phyloP scores from a whole-genome alignment of 2,113 vertebrate genomes.

The Thermophis baileyi region DNA sequence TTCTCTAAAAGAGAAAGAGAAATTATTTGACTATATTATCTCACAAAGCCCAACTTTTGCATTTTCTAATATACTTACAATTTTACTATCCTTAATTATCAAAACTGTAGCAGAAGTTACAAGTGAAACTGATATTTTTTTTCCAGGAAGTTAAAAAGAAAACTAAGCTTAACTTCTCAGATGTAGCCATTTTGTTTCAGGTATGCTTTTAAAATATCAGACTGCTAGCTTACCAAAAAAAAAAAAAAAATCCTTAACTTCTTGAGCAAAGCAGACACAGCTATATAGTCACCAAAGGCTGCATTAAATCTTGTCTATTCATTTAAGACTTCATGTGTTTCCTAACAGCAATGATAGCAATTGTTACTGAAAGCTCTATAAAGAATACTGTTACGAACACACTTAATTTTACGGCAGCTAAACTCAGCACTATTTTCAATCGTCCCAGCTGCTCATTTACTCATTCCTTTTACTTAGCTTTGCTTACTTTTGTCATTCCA shows the following conservation, averaged over 20 bases:
- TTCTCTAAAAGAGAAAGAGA: not conserved
- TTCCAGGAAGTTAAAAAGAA: not conserved
- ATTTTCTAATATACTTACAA: not conserved
- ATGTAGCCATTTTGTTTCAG: constrained; percentile 14
- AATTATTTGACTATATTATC: not conserved
- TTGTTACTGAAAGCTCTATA: not conserved
- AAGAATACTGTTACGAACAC: not conserved
- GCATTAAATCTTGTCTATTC: constrained; percentile 2
- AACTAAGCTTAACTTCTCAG: constrained; percentile 4
- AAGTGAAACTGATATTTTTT: not conserved
- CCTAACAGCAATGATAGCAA: not conserved
- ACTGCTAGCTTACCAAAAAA: constrained; percentile 42
- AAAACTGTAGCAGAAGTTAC: not conserved
- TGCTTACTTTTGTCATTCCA: not conserved
- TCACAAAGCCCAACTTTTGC: not conserved
- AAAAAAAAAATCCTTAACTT: not conserved
- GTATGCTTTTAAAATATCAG: constrained; percentile 24
- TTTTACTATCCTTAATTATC: not conserved
- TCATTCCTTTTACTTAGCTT: not conserved
- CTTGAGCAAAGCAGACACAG: not conserved
- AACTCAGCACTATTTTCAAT: not conserved
- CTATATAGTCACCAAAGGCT: not conserved
- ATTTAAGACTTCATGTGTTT: constrained; percentile 25
- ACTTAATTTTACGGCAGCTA: not conserved
- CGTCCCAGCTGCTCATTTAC: not conserved